These are phyloP conservation scores for Trematocara variabile DNA, from an alignment of 2,113 vertebrate species.

Conservation along the genomic window DNA sequence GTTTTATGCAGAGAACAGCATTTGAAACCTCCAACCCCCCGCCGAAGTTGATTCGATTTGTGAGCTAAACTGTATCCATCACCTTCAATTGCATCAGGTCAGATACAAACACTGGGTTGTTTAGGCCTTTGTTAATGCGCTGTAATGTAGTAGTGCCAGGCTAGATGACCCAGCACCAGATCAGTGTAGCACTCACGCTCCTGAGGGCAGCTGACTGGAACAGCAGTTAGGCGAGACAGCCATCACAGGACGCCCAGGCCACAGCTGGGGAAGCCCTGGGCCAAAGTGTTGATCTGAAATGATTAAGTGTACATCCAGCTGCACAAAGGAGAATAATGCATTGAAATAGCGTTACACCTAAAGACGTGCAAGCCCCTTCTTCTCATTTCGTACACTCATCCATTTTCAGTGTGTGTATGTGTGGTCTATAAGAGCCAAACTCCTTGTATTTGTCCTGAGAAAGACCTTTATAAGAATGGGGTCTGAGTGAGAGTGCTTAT, in stretches of 20 bases:
- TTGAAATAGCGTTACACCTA: constrained; percentile 21
- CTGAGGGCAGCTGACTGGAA: constrained; percentile 48
- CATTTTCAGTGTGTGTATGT: constrained; percentile 18
- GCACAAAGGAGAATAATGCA: constrained; percentile 5
- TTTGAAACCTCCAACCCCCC: neutral
- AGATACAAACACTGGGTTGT: neutral
- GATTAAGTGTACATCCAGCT: constrained; percentile 53
- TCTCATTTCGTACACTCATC: neutral
- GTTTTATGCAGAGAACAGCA: neutral
- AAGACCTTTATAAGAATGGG: constrained; percentile 89
- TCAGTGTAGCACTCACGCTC: constrained; percentile 52
- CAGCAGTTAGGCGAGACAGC: constrained; percentile 52
- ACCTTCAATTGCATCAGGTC: constrained; percentile 15
- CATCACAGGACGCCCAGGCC: constrained; percentile 47
- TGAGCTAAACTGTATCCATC: neutral
- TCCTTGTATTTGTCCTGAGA: constrained; percentile 91
- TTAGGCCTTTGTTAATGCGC: constrained; percentile 24
- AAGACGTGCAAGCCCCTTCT: neutral
- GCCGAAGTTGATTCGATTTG: neutral
- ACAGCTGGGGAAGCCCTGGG: constrained; percentile 58
- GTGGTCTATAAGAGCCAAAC: constrained; percentile 49
- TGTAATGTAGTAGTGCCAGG: constrained; percentile 32
- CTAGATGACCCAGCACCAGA: constrained; percentile 57
- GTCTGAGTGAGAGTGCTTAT: constrained; percentile 85
- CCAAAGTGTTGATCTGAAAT: constrained; percentile 44